A percentile compares a stretch with the other conserved stretches of the same genome.
Conservation (phyloP, 2,888 invertebrate genomes). For the Drosophila multiciliata region DNA sequence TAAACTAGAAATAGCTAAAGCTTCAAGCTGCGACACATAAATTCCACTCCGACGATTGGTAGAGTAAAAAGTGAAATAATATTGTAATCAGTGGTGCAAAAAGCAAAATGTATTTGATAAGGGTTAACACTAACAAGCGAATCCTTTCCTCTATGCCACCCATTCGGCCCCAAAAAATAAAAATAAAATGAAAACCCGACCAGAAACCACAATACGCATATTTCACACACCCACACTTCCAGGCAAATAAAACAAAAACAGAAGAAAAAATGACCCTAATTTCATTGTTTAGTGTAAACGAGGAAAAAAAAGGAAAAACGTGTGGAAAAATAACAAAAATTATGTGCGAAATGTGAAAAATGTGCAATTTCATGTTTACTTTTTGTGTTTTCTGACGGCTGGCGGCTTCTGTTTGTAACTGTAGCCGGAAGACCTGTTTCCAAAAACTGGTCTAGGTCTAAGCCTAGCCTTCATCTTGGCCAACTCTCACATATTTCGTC, state of each 20-base stretch:
- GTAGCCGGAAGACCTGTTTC: constrained; percentile 19
- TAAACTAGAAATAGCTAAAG: constrained; percentile 15
- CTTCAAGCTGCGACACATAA: constrained; percentile 32
- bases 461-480: constrained; percentile 35
- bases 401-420: constrained; percentile 17
- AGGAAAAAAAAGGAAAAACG: constrained; percentile 14
- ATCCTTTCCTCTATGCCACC: background rate
- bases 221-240: constrained; percentile 46
- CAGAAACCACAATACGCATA: constrained; percentile 48
- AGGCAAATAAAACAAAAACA: background rate
- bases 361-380: constrained; percentile 73
- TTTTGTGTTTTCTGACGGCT: constrained; percentile 42
- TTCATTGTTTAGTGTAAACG: constrained; percentile 55
- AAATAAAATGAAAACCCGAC: constrained; percentile 1
- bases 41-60: constrained; percentile 21
- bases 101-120: constrained; percentile 53
- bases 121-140: constrained; percentile 54
- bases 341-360: constrained; percentile 71
- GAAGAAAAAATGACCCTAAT: constrained; percentile 59
- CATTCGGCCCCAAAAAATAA: background rate
- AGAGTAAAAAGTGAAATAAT: constrained; percentile 48
- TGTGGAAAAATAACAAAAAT: constrained; percentile 56
- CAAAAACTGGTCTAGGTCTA: constrained; percentile 38
- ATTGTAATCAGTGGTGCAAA: constrained; percentile 55
- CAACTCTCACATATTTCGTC: constrained; percentile 42